Base-by-base conservation (phyloP, 2,888 invertebrate genomes). In the Leptarthrus brevirostris region DNA sequence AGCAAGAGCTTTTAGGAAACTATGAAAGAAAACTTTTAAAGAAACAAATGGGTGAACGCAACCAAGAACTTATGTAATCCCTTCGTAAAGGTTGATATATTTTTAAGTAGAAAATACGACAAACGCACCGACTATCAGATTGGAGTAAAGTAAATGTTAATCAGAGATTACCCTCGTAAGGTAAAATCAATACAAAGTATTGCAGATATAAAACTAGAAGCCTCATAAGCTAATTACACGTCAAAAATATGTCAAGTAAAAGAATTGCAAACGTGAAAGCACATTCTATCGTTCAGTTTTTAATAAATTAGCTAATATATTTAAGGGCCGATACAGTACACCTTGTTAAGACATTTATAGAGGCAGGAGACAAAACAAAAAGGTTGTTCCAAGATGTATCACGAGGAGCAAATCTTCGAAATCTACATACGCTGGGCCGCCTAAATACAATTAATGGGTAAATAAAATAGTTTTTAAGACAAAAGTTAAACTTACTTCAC, bases 71-170 rank as follows among this genome's bases (percentile, higher is more conserved):
- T 3, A 12, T 40, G 12, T 40, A 40, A 12, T 40, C n/a, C n/a
- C n/a, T n/a, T n/a, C 12, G 40, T 12, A 12, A 40, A 30, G 8
- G 8, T 12, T 12, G n/a, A 40, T 40, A 8, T 12, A 40, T 12
- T 12, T 40, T 40, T 40, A 6, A 40, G 40, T n/a, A 12, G n/a
- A n/a, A 3, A 40, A 12, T 40, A 1, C n/a, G 3, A 3, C 6
- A 40, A n/a, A 12, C 40, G 40, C 8, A 12, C 6, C n/a, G n/a
- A n/a, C 12, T 40, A 40, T 40, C 8, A 40, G 8, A 40, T 40
- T 20, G 49, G 18, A 49, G 18, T 49, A 49, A 49, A 49, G 49
- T 5, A 49, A 49, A 49, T 49, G 49, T 20, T 49, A 49, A 49
- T 49, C 4, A 49, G 2, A 49, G 49, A 49, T 49, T 49, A 49